Evolutionary conservation across 2,888 invertebrate genomes (phyloP), one percentile per base, ranked within the genome.

Genomic region (Emmelina monodactyla): DNA sequence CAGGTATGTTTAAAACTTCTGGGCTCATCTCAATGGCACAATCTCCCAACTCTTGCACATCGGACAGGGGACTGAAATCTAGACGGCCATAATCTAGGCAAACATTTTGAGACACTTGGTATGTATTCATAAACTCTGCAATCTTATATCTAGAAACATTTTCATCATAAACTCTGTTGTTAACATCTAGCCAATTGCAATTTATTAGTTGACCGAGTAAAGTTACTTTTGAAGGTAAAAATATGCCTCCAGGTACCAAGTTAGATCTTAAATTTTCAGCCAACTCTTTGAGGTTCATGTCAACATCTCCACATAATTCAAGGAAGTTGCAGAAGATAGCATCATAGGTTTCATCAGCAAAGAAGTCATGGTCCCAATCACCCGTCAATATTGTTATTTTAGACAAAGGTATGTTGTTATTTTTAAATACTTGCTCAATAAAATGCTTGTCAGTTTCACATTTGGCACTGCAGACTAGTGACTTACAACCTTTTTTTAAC

Each of bases 141-240:
- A 88, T 78, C 42, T 66, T 69, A 44, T 80, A 85, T 31, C 69
- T 62, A 35, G 75, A 72, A 2, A 83, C 63, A 59, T 86, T 85
- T 16, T 62, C 62, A 54, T 85, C 83, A 44, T 79, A 63, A 1
- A 88, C 78, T 38, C 63, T 67, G 46, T 85, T 84, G 50, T 83
- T 83, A 33, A 73, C 65, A 38, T 83, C 73, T 25, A 88, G 56
- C 75, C 85, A 85, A 16, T 76, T 56, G 3, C 86, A 85, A 45
- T 79, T 63, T n/a, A 86, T 72, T n/a, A 88, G 51, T 46, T 85
- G 82, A 1, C 82, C 82, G 40, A 82, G 62, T 9, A 88, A 45
- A 33, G 59, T 66, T 4, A 87, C 49, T 41, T 61, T 66, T 31
- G 72, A 53, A 1, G 88, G 88, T 47, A 85, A 51, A 33, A 78